A percentile compares a stretch with the other conserved stretches of the same genome.
These are phyloP conservation scores for Apodemia duryi DNA, from an alignment of 2,888 invertebrate species.

Conservation along the genomic window DNA sequence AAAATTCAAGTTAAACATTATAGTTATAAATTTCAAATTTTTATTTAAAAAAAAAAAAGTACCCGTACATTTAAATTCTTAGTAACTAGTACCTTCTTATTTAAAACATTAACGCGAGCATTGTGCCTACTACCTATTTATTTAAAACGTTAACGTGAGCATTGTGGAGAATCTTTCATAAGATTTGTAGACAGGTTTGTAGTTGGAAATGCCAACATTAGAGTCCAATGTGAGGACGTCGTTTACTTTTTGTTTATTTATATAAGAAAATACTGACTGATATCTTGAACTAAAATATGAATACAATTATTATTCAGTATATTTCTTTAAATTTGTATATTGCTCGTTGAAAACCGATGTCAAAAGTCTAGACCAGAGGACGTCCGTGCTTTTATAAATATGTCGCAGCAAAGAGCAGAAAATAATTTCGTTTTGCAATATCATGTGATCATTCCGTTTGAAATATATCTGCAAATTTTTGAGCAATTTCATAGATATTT, in stretches of 20 bases:
- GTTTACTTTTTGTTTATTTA: conserved; percentile 36
- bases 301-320: conserved; percentile 32
- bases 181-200: too few species aligned
- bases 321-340: conserved; percentile 37
- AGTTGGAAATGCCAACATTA: too few species aligned
- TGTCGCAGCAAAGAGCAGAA: background rate
- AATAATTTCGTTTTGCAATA: conserved; percentile 21
- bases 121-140: too few species aligned
- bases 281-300: conserved; percentile 35
- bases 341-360: conserved; percentile 29
- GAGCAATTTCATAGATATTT: conserved; percentile 33
- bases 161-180: too few species aligned
- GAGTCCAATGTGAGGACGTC: conserved; percentile 29
- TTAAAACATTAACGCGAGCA: too few species aligned
- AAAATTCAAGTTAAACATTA: too few species aligned
- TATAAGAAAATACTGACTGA: conserved; percentile 34
- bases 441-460: conserved; percentile 32
- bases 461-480: conserved; percentile 33
- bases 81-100: too few species aligned
- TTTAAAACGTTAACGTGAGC: too few species aligned
- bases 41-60: too few species aligned
- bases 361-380: conserved; percentile 33
- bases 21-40: too few species aligned
- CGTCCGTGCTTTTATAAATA: conserved; percentile 13
- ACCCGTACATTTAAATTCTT: too few species aligned